Conservation (phyloP, 2,888 invertebrate genomes). For the Cylloceria caligata region DNA sequence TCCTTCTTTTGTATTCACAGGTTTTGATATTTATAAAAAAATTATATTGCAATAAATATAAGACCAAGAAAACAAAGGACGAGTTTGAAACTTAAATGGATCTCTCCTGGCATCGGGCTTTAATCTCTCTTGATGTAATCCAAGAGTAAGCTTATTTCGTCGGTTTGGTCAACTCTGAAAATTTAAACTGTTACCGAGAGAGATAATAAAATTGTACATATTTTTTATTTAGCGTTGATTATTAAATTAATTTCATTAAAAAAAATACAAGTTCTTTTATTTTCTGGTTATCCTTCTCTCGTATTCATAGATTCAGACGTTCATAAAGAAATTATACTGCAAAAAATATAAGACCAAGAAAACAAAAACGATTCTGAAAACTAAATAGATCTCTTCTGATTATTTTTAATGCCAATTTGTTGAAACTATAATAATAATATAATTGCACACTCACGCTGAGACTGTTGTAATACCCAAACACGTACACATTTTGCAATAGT, state of each 20-base stretch:
- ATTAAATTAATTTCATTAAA: background rate
- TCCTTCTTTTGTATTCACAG: too few relatives aligned
- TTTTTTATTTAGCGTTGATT: background rate
- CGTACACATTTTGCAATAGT: constrained; percentile 16
- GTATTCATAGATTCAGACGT: too few relatives aligned
- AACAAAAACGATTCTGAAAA: too few relatives aligned
- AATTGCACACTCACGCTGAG: constrained; percentile 49
- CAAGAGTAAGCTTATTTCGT: background rate
- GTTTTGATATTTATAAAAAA: too few relatives aligned
- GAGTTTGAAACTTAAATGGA: too few relatives aligned
- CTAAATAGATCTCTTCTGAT: too few relatives aligned
- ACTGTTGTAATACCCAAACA: constrained; percentile 6
- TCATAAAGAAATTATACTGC: too few relatives aligned
- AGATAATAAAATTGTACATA: too few relatives aligned
- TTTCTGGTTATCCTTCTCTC: constrained; percentile 5
- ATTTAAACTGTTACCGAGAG: background rate
- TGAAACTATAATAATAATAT: constrained; percentile 67
- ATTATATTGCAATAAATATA: too few relatives aligned
- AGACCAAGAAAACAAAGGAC: too few relatives aligned
- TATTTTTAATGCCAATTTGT: constrained; percentile 56
- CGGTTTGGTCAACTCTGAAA: background rate
- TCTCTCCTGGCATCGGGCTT: too few relatives aligned
- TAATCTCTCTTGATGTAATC: background rate
- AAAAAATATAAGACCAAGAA: constrained; percentile 57
- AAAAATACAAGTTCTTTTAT: background rate